Evolutionary conservation across 2,113 vertebrate genomes (phyloP).

Genomic region (Rhabdomys dilectus): DNA sequence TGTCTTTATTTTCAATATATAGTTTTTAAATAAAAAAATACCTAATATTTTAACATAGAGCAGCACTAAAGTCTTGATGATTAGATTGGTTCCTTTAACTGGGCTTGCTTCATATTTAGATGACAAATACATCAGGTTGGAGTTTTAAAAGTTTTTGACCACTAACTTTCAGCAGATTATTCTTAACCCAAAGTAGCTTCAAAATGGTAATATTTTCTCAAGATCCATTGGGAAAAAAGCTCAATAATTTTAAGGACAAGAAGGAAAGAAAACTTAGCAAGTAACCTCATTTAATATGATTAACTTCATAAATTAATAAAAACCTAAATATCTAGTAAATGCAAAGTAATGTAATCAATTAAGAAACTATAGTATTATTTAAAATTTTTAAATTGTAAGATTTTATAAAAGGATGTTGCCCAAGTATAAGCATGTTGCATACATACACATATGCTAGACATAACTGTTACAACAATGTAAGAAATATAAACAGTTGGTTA

Average conservation of each 20-base stretch:
- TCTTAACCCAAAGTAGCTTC: conserved; percentile 16
- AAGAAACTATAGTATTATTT: neutral
- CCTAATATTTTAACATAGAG: neutral
- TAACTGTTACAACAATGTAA: neutral
- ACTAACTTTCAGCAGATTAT: neutral
- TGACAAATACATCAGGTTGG: neutral
- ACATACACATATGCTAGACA: neutral
- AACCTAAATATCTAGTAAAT: neutral
- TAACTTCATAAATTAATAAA: neutral
- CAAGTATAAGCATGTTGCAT: neutral
- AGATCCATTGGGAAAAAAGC: neutral
- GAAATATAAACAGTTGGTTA: neutral
- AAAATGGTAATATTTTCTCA: neutral
- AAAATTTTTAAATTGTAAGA: conserved; percentile 2
- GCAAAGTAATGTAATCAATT: conserved; percentile 12
- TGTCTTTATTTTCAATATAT: conserved; percentile 26
- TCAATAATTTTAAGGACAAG: neutral
- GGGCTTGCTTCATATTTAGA: conserved; percentile 14
- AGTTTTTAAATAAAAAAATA: conserved; percentile 4
- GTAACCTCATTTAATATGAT: neutral
- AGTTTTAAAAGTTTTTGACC: neutral
- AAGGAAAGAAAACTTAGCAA: neutral
- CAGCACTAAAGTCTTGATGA: neutral
- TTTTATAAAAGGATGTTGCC: neutral
- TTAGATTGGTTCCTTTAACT: conserved; percentile 1